Percentiles rank a stretch among this genome's conserved stretches.
These are phyloP conservation scores for Choloepus didactylus DNA, from an alignment of 2,797 vertebrate genomes.

Conservation along the genomic window DNA sequence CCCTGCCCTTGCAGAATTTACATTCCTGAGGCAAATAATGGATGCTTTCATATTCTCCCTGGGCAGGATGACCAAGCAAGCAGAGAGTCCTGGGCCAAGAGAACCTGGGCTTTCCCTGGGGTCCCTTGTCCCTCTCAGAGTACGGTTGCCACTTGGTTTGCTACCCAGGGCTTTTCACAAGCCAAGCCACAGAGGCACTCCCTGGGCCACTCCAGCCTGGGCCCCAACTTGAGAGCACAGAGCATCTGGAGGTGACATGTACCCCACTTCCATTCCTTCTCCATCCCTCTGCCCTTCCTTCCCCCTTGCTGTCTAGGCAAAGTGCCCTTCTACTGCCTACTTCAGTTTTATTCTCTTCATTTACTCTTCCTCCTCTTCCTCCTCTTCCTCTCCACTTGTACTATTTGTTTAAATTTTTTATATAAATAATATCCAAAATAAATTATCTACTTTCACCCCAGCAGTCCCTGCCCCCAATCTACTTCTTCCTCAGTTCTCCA, in stretches of 20 bases:
- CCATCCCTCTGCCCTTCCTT: not conserved
- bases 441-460: no score
- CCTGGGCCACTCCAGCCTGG: not conserved
- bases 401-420: not conserved
- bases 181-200: not conserved
- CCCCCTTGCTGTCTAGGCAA: no score
- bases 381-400: not conserved
- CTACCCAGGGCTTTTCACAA: not conserved
- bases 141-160: not conserved
- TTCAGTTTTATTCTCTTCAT: not conserved
- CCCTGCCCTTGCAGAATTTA: not conserved
- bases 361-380: not conserved
- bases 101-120: not conserved
- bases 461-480: not conserved
- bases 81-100: no score
- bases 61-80: no score
- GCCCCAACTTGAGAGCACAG: not conserved
- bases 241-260: fast-evolving
- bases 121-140: not conserved
- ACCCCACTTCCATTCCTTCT: not conserved
- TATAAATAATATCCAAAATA: not conserved
- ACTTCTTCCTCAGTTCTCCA: not conserved
- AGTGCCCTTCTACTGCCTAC: not conserved
- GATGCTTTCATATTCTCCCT: not conserved
- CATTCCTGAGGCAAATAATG: not conserved